Percentiles rank a stretch among this genome's conserved stretches.
Evolutionary conservation across 2,797 vertebrate genomes (phyloP).

Genomic region (Sparidentex hasta): DNA sequence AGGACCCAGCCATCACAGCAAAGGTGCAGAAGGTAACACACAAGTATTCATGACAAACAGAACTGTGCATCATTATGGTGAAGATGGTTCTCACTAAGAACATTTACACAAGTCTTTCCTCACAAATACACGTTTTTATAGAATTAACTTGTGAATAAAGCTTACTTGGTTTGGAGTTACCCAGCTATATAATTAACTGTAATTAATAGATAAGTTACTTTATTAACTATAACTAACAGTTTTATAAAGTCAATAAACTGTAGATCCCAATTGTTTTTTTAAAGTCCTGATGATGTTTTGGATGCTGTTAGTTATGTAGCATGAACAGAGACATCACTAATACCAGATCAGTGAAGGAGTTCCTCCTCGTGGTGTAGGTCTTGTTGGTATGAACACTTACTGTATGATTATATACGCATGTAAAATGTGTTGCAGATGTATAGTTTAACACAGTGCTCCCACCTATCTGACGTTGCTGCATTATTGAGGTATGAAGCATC

Average conservation of each 20-base stretch:
- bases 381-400: too few species aligned
- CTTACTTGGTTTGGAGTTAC: not conserved
- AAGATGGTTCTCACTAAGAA: not conserved
- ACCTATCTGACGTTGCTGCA: too few species aligned
- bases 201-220: too few species aligned
- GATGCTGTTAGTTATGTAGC: too few species aligned
- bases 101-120: not conserved
- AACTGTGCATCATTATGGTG: not conserved
- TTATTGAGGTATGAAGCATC: too few species aligned
- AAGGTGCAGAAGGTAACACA: slow-evolving; percentile 65
- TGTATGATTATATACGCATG: not conserved
- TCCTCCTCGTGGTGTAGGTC: too few species aligned
- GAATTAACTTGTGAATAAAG: not conserved
- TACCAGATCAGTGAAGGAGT: too few species aligned
- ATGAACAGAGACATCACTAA: not conserved
- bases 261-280: not conserved
- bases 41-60: not conserved
- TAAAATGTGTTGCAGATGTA: not conserved
- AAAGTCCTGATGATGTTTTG: not conserved
- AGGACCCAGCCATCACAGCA: slow-evolving; percentile 10
- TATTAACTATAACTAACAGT: too few species aligned
- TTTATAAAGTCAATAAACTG: not conserved
- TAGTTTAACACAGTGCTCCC: not conserved
- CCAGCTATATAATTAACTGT: not conserved
- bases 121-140: not conserved